phyloP scores from a whole-genome alignment of 2,113 vertebrate genomes.

The Phoxinus phoxinus region DNA sequence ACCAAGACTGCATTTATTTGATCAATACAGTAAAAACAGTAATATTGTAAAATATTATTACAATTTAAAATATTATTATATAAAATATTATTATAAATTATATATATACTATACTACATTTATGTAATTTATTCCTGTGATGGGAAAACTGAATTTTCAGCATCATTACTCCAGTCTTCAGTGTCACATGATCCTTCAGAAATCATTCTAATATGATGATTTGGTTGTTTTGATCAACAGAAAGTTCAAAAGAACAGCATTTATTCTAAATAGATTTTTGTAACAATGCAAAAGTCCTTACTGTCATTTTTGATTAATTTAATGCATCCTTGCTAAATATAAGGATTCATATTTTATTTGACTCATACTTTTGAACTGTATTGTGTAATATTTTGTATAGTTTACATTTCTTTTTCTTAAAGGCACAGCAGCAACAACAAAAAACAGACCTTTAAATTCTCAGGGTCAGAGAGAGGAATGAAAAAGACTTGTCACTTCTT shows the following conservation, averaged over 20 bases:
- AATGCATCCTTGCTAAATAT: not conserved
- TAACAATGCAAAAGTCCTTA: no score
- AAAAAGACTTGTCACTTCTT: not conserved
- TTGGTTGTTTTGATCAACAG: no score
- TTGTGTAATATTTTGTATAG: not conserved
- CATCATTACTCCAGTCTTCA: no score
- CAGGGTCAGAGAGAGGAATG: not conserved
- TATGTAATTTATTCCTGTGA: no score
- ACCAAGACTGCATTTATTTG: not conserved
- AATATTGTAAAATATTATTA: not conserved
- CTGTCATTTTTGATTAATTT: not conserved
- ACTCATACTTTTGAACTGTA: not conserved
- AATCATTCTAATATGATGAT: no score
- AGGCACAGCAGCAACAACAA: not conserved
- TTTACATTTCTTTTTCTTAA: not conserved
- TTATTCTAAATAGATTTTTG: no score
- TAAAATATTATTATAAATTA: not conserved
- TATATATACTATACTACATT: no score
- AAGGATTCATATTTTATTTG: not conserved
- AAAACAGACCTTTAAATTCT: not conserved
- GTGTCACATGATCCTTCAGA: no score
- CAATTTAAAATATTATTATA: no score
- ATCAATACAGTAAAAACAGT: not conserved
- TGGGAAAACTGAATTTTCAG: no score
- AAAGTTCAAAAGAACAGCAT: no score